Conservation (phyloP, 2,797 vertebrate species). For the Characodon lateralis region DNA sequence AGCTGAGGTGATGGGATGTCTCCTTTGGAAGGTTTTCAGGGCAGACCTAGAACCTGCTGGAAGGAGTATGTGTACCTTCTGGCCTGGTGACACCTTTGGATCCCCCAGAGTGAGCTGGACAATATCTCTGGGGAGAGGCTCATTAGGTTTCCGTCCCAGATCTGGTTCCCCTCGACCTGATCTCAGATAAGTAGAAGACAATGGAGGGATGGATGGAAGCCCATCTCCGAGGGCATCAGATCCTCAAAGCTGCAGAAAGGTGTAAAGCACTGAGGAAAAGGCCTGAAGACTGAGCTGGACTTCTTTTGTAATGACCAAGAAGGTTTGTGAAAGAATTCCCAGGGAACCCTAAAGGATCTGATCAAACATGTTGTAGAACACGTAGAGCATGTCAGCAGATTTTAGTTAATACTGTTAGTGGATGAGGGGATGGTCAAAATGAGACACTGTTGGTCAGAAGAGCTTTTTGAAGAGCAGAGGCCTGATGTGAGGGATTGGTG, state of each 20-base stretch:
- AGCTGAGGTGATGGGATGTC: too few species aligned
- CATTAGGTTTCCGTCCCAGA: not conserved
- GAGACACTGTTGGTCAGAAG: not conserved
- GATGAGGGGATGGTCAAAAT: too few species aligned
- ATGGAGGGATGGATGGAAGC: not conserved
- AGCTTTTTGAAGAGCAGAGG: too few species aligned
- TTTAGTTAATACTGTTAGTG: too few species aligned
- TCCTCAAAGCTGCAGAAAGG: too few species aligned
- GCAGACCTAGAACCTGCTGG: not conserved
- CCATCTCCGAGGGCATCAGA: not conserved
- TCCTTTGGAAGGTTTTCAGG: too few species aligned
- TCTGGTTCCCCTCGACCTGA: not conserved
- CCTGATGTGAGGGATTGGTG: not conserved
- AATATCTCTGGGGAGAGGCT: too few species aligned
- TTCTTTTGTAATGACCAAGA: too few species aligned
- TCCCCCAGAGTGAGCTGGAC: too few species aligned
- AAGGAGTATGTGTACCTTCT: not conserved
- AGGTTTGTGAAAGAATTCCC: too few species aligned
- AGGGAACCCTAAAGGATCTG: not conserved
- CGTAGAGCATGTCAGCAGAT: too few species aligned
- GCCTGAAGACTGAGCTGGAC: not conserved
- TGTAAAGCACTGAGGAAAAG: not conserved
- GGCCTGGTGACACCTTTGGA: not conserved
- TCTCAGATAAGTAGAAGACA: not conserved
- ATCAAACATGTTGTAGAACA: too few species aligned